Conservation (phyloP, 2,113 vertebrate genomes). For the Lonchura striata region DNA sequence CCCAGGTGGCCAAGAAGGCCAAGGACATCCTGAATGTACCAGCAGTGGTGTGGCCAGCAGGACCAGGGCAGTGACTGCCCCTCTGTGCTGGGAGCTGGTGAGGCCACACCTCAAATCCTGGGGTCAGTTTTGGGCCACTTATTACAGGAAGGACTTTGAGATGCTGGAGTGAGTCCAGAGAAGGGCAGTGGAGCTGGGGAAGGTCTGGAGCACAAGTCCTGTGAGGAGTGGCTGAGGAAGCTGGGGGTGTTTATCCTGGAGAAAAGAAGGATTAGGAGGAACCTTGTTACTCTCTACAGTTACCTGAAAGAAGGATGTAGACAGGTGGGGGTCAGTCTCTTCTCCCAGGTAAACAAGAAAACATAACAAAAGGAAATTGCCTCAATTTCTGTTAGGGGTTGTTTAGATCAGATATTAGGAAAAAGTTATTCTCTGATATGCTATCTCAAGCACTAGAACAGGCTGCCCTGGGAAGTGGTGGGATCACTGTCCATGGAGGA, state of each 20-base stretch:
- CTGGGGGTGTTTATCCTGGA: background rate
- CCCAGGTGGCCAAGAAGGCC: background rate
- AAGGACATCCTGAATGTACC: background rate
- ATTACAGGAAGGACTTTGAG: background rate
- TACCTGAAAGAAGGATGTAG: background rate
- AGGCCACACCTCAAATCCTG: too few relatives aligned
- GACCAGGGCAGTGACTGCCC: background rate
- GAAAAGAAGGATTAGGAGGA: background rate
- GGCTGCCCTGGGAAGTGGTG: background rate
- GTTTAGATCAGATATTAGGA: background rate
- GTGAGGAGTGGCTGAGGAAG: background rate
- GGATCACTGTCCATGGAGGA: background rate
- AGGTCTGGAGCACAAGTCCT: background rate
- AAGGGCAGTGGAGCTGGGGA: fast-evolving
- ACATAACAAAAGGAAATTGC: background rate
- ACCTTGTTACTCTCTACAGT: background rate
- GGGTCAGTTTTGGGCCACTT: fast-evolving
- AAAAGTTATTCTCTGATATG: background rate
- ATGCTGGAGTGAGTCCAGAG: fast-evolving
- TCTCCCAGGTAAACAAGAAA: background rate
- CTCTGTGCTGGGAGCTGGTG: background rate
- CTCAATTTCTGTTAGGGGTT: background rate
- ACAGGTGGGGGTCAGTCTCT: background rate
- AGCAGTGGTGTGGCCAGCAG: background rate
- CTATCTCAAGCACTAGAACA: background rate